Base-by-base conservation (phyloP, 2,797 vertebrate species). In the Setipinna tenuifilis region DNA sequence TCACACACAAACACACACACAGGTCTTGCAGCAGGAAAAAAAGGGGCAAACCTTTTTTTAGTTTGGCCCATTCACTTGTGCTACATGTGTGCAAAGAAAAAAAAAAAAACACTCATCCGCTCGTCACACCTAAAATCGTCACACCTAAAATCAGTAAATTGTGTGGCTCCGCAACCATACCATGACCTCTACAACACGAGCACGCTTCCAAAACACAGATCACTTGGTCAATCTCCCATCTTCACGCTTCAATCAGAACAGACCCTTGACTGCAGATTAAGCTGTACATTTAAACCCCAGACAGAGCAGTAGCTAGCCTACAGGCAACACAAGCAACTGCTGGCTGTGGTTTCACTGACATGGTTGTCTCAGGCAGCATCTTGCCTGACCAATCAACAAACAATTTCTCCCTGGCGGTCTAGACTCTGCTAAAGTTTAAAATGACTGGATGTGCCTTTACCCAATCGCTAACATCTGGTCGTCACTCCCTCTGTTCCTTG, bases 41-140 rank as follows among this genome's bases (percentile, higher is more conserved):
- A 31, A 16, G 17, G 9, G 17, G 31, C 71, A 44, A 59, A 59
- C 17, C 19, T 19, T 59, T 4, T 59, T 41, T 78, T 54, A 14
- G 50, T 54, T 78, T 78, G 31, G 35, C 17, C 17, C 31, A 78
- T 78, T 71, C 65, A 21, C 68, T 44, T 41, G 14, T 78, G 71
- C 71, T 78, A 78, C 71, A 78, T 78, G 31, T 78, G 71, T 78
- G 71, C 71, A 78, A 44, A 41, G 35, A 41, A 78, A 41, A 31
- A 9, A 78, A 78, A 21, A 78, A 78, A 44, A 41, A 44, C 17
- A 44, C 12, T 16, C 12, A 71, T 16, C 16, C 25, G 1, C 28
- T 0, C 25, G 14, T 17, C 11, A 75, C 68, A 78, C 16, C 6
- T 35, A 75, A 75, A 48, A 17, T 41, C 16, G 10, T 5, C 31